Evolutionary conservation across 1,140 invertebrate genomes (phyloP).

Genomic region (Meloidogyne exigua): DNA sequence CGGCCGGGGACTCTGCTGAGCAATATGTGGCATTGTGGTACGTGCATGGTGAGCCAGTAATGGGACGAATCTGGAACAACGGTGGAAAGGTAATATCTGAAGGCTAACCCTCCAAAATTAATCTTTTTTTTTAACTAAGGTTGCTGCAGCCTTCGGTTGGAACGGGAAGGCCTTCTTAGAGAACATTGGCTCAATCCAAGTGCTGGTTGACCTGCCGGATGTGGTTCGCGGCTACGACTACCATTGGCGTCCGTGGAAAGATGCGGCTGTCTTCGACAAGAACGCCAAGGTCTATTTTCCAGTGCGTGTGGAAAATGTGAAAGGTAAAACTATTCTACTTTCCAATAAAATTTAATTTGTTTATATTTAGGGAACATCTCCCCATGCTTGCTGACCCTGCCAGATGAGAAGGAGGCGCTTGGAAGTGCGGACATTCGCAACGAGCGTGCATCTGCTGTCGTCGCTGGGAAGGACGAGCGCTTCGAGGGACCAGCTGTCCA

Average conservation of each 20-base stretch:
- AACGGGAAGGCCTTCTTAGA: conserved; percentile 39
- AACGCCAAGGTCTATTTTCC: conserved; percentile 43
- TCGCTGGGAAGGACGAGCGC: conserved; percentile 38
- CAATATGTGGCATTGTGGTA: conserved; percentile 57
- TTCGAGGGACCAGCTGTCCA: conserved; percentile 34
- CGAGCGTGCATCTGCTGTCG: conserved; percentile 31
- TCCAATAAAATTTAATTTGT: not conserved
- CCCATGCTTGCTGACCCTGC: conserved; percentile 36
- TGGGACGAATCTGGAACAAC: conserved; percentile 53
- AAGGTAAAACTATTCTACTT: conserved; percentile 10
- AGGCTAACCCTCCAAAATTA: too few species aligned
- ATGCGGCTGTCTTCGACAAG: conserved; percentile 45
- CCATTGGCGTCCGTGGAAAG: conserved; percentile 44
- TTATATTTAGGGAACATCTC: conserved; percentile 41
- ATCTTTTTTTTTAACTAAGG: not conserved
- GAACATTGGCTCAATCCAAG: conserved; percentile 48
- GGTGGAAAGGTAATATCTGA: conserved; percentile 35
- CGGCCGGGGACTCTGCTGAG: conserved; percentile 44
- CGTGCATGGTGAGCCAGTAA: conserved; percentile 49
- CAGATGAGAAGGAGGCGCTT: conserved; percentile 46
- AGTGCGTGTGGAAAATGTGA: conserved; percentile 49
- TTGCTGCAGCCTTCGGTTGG: conserved; percentile 42
- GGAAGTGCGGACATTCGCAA: conserved; percentile 52
- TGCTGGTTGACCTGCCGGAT: conserved; percentile 51
- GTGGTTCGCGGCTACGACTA: conserved; percentile 55